Evolutionary conservation across 2,888 invertebrate species (phyloP), one percentile per base, ranked within the genome.

Genomic region (Nomada hirtipes): DNA sequence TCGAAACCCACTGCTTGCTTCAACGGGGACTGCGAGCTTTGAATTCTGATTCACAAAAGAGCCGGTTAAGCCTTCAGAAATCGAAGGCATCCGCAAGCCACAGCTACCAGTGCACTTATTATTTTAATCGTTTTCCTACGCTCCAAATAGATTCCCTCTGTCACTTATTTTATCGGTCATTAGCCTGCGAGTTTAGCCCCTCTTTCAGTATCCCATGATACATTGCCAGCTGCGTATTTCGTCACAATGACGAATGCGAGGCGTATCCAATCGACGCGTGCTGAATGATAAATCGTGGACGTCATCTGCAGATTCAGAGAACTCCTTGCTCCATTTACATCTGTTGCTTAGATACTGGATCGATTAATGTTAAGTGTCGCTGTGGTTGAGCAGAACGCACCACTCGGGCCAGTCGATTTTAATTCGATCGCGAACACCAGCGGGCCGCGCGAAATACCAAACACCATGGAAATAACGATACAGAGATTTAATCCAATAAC

Each of bases 401-500:
- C 10, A 55, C 18, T 10, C 13, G 13, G 44, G 18, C 44, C 26
- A 50, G 26, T 29, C 50, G 61, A 76, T 76, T 68, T 76, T 79
- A 79, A 79, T 78, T 71, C 47, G 60, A 78, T 77, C 29, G 42
- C 20, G n/a, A 15, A 9, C 44, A 18, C 59, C 53, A 13, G 44
- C 23, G 15, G 2, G 15, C 50, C 63, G 44, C 29, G 15, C 18
- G 65, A 55, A 63, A 23, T 47, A 53, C 20, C 42, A 13, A 13
- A 23, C 59, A 10, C 18, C 47, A 29, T 15, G 63, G 47, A 63
- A 76, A 78, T 63, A 76, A 71, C 63, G 50, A 76, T 63, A 61
- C 76, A 78, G 76, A 61, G 76, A 63, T 78, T 76, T 68, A 76
- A 76, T 78, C 68, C 76, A 68, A 76, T 67, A 63, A 76, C 44